phyloP scores from a whole-genome alignment of 2,113 vertebrate species.

The Bujurquina vittata region DNA sequence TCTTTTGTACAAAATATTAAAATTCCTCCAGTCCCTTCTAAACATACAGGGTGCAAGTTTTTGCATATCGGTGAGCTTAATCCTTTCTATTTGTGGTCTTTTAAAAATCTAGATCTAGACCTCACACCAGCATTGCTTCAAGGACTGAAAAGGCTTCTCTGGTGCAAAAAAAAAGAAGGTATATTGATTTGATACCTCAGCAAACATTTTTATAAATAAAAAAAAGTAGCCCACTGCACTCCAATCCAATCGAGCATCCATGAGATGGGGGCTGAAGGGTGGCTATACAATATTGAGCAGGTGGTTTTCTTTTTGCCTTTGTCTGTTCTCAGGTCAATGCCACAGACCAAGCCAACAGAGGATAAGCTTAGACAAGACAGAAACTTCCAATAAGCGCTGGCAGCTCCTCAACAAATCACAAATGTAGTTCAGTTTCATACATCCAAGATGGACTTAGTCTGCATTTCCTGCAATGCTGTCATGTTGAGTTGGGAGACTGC shows the following conservation, averaged over 20 bases:
- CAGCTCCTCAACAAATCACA: background rate
- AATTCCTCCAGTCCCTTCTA: background rate
- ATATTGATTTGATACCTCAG: background rate
- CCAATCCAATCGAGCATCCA: background rate
- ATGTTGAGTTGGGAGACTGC: background rate
- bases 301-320: background rate
- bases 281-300: background rate
- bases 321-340: background rate
- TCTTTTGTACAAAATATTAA: background rate
- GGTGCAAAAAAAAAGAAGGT: background rate
- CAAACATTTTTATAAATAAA: background rate
- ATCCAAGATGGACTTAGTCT: background rate
- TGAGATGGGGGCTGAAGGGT: background rate
- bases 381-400: background rate
- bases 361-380: background rate
- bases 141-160: background rate
- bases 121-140: background rate
- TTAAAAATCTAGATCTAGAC: background rate
- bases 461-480: background rate
- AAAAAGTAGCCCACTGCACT: too few relatives aligned
- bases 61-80: background rate
- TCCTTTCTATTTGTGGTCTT: background rate
- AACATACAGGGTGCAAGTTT: background rate
- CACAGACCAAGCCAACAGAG: background rate
- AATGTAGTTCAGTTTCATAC: background rate